These are phyloP conservation scores for Motacilla tschutschensis DNA, from an alignment of 2,113 vertebrate species.

Conservation along the genomic window DNA sequence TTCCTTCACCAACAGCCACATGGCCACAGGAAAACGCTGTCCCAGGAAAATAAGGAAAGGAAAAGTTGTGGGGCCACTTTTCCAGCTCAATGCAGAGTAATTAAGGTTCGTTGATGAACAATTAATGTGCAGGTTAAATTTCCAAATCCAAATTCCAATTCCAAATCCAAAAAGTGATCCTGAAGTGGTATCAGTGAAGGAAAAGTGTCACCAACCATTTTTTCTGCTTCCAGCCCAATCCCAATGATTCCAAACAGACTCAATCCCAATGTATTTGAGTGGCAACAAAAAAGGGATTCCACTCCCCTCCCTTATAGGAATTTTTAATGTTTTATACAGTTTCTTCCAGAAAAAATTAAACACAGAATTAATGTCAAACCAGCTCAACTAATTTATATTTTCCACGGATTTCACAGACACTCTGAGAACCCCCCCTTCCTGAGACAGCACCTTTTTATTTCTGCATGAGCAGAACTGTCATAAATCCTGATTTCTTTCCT, in stretches of 20 bases:
- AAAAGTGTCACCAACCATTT: neutral
- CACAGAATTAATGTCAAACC: neutral
- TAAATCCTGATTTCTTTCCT: neutral
- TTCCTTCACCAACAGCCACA: neutral
- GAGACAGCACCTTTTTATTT: neutral
- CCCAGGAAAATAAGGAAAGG: neutral
- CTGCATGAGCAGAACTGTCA: slow-evolving; percentile 12
- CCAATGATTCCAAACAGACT: neutral
- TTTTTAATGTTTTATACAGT: neutral
- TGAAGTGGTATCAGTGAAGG: fast-evolving
- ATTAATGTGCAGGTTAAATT: neutral
- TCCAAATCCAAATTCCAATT: neutral
- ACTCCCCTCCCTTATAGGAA: neutral
- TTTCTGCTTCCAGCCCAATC: neutral
- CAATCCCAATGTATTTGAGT: neutral
- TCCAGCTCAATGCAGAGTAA: neutral
- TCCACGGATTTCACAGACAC: neutral
- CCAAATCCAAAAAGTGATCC: neutral
- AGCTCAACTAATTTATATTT: neutral
- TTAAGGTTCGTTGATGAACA: neutral
- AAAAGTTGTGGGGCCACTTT: neutral
- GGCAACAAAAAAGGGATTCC: neutral
- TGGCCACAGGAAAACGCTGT: neutral
- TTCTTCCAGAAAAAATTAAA: neutral
- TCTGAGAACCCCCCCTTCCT: neutral